Conservation (phyloP, 2,888 invertebrate genomes). For the Camptogramma bilineatum region DNA sequence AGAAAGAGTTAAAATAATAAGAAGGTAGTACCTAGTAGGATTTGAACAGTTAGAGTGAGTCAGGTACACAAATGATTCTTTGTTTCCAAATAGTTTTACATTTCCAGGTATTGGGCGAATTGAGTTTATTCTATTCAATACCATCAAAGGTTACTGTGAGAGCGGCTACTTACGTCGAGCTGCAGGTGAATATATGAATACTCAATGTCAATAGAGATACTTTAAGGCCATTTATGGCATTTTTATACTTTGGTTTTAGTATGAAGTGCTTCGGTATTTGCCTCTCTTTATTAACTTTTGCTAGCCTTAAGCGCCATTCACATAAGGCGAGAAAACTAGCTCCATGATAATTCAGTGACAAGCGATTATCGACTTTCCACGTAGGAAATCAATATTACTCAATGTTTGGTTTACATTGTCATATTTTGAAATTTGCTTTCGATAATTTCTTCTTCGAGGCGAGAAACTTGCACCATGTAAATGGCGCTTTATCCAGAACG, state of each 20-base stretch:
- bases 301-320: no score
- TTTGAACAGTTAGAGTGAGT: not conserved
- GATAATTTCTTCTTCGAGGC: no score
- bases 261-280: not conserved
- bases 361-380: no score
- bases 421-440: no score
- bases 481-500: no score
- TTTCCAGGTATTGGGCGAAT: constrained; percentile 74
- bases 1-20: no score
- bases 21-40: no score
- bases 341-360: no score
- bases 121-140: constrained; percentile 77
- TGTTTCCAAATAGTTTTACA: constrained; percentile 28
- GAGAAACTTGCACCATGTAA: no score
- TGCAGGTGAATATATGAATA: constrained; percentile 60
- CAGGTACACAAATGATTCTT: constrained; percentile 2
- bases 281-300: not conserved
- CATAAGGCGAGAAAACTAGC: no score
- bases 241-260: not conserved
- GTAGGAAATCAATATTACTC: no score
- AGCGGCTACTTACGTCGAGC: constrained; percentile 80
- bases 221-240: not conserved
- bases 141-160: constrained; percentile 79
- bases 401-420: no score
- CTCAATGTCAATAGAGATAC: not conserved